phyloP scores from a whole-genome alignment of 2,797 vertebrate species.

The Bucorvus abyssinicus region DNA sequence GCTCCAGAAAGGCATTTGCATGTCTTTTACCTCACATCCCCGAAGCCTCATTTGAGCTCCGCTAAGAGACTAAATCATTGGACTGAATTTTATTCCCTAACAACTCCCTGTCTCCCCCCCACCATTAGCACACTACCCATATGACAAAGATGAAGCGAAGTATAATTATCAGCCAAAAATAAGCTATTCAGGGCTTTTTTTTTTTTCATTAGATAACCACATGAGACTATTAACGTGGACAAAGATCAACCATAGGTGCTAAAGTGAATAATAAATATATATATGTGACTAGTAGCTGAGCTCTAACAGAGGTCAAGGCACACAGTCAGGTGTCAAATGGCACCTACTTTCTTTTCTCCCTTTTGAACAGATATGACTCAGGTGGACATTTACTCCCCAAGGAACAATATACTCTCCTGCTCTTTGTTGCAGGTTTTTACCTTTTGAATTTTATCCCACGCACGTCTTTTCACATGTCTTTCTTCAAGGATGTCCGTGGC shows the following conservation, averaged over 20 bases:
- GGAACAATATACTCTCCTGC: constrained; percentile 2
- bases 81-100: not conserved
- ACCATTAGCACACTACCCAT: not conserved
- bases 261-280: not conserved
- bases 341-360: not conserved
- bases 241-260: not conserved
- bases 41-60: not conserved
- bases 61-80: not conserved
- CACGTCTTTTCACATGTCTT: constrained; percentile 71
- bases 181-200: not conserved
- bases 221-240: not conserved
- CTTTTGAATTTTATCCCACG: constrained; percentile 81
- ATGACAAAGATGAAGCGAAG: not conserved
- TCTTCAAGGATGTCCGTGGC: constrained; percentile 85
- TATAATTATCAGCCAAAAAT: not conserved
- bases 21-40: not conserved
- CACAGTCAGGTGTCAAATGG: not conserved
- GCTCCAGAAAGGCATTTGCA: not conserved
- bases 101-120: not conserved
- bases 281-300: not conserved
- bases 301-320: not conserved
- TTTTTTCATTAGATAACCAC: not conserved
- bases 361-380: constrained; percentile 30
- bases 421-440: constrained; percentile 71
- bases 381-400: constrained; percentile 35